A percentile compares a stretch with the other conserved stretches of the same genome.
Conservation (phyloP, 30 jellyfish, hydroid and myxozoan species). For the Catostylus mosaicus region DNA sequence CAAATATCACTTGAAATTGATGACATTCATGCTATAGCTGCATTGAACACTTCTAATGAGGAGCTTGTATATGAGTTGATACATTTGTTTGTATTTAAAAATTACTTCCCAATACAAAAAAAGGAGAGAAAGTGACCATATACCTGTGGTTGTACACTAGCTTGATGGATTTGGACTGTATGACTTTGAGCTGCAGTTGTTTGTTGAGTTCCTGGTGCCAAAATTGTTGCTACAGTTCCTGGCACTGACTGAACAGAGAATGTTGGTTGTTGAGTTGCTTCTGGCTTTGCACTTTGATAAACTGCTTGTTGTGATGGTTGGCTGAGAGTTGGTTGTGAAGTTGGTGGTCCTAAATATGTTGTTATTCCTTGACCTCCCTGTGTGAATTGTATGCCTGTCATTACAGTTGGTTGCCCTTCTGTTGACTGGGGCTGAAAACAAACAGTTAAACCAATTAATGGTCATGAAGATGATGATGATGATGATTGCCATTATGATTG, state of each 20-base stretch:
- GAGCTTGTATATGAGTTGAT: too few relatives aligned
- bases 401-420: conserved; percentile 18
- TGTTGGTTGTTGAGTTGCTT: conserved; percentile 42
- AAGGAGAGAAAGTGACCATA: neutral
- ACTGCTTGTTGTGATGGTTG: conserved; percentile 9
- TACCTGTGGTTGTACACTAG: conserved; percentile 81
- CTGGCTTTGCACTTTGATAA: conserved; percentile 28
- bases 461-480: too few relatives aligned
- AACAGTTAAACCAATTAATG: too few relatives aligned
- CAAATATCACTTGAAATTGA: too few relatives aligned
- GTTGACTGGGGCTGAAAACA: conserved; percentile 28
- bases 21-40: too few relatives aligned
- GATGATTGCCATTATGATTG: too few relatives aligned
- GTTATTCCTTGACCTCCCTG: conserved; percentile 75
- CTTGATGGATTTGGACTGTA: conserved; percentile 74
- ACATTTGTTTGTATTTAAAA: too few relatives aligned
- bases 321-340: conserved; percentile 38
- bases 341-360: conserved; percentile 77
- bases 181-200: conserved; percentile 34
- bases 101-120: too few relatives aligned
- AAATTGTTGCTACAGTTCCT: conserved; percentile 73
- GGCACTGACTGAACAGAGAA: conserved; percentile 78
- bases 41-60: too few relatives aligned
- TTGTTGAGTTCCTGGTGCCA: conserved; percentile 62
- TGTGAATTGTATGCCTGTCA: conserved; percentile 55